Percentiles rank a stretch among this genome's conserved stretches.
phyloP scores from a whole-genome alignment of 2,113 vertebrate species.

The Cyanistes caeruleus region DNA sequence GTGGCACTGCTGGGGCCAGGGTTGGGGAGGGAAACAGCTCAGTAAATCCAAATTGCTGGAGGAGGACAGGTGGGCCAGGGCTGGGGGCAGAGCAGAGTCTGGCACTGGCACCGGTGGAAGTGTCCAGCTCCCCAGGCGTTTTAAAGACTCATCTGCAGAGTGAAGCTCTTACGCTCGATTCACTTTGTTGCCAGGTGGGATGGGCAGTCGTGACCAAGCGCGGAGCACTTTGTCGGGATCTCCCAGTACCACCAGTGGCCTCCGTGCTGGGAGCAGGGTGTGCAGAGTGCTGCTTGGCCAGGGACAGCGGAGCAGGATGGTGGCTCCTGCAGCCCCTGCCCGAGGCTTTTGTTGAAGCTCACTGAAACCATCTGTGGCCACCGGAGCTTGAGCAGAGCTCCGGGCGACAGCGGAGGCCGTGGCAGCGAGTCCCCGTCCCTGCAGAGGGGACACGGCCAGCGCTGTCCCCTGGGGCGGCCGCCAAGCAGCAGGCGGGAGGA shows the following conservation, averaged over 20 bases:
- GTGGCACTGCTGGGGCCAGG: neutral
- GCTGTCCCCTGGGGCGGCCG: neutral
- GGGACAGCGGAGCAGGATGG: neutral
- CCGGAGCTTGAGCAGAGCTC: neutral
- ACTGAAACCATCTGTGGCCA: neutral
- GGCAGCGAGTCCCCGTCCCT: neutral
- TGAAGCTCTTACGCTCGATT: neutral
- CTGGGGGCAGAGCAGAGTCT: neutral
- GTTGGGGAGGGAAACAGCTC: neutral
- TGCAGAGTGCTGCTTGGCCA: rapidly evolving
- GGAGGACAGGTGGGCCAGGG: neutral
- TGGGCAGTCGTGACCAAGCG: rapidly evolving
- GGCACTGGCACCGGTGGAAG: neutral
- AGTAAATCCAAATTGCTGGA: neutral
- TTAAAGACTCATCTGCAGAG: neutral
- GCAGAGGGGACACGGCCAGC: neutral
- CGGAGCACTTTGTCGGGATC: rapidly evolving
- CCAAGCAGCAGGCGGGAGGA: neutral
- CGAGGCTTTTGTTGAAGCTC: neutral
- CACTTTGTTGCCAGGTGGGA: rapidly evolving
- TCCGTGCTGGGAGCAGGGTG: neutral
- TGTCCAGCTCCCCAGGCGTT: neutral
- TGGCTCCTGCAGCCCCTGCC: neutral
- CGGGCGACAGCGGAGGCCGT: neutral
- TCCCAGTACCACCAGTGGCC: neutral